These are phyloP conservation scores for Cnemophilus loriae DNA, from an alignment of 2,113 vertebrate genomes.

Conservation along the genomic window DNA sequence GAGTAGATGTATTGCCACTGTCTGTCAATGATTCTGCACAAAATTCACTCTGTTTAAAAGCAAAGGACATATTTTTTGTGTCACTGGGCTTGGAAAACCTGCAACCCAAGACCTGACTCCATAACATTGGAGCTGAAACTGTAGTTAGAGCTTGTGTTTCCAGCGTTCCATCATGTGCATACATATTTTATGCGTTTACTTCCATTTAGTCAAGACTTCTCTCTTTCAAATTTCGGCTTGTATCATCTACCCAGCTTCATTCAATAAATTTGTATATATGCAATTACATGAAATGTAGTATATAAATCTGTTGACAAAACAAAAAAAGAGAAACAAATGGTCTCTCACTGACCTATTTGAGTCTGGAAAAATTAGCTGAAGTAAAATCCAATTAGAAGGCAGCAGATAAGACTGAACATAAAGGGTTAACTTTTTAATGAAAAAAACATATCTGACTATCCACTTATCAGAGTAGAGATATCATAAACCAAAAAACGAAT, in stretches of 20 bases:
- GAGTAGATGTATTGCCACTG: background rate
- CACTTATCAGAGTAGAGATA: background rate
- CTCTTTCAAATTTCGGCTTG: background rate
- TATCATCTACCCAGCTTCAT: background rate
- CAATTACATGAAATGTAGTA: background rate
- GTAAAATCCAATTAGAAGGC: background rate
- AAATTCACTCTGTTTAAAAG: background rate
- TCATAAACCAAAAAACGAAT: background rate
- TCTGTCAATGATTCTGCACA: background rate
- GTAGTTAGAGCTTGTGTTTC: background rate
- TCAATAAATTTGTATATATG: background rate
- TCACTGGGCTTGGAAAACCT: background rate
- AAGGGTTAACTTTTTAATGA: background rate
- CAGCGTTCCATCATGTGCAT: background rate
- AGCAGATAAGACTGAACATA: background rate
- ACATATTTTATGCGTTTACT: background rate
- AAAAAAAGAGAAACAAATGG: background rate
- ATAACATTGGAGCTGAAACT: background rate
- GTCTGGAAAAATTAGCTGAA: background rate
- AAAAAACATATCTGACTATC: rapidly evolving
- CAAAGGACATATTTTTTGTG: background rate
- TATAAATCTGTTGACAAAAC: background rate
- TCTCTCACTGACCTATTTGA: background rate
- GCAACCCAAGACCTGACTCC: background rate
- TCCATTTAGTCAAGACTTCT: background rate